Evolutionary conservation across 2,888 invertebrate genomes (phyloP), one percentile per base, ranked within the genome.

Genomic region (Phorcus lineatus): DNA sequence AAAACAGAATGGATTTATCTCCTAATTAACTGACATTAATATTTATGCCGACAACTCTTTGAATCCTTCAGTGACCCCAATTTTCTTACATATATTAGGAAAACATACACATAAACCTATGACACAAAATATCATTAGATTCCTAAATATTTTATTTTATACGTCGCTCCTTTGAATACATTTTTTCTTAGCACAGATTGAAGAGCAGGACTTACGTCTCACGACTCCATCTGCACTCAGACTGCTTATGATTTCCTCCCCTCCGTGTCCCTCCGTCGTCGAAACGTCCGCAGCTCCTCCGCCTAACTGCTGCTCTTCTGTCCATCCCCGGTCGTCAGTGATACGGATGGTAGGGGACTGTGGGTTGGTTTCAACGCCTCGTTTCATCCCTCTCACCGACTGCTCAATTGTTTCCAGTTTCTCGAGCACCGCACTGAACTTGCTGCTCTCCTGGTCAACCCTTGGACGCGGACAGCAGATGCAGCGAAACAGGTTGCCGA

Each of bases 401-500:
- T 55, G 77, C 67, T 77, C 84, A 31, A 83, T 79, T 57, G 24
- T 52, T 16, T 88, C 88, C 7, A 90, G 83, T 67, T 87, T 87
- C 47, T 85, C 86, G 31, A 89, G 74, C 24, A 90, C 84, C 81
- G 85, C 84, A 2, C 81, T 86, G 76, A 88, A 88, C 70, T 85
- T 86, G n/a, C 80, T 78, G 16, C n/a, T 19, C 7, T 31, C 54
- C 22, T 55, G 55, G 75, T 83, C 77, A 17, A 47, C 78, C 17
- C 70, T 40, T 3, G 80, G 78, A 6, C 52, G 53, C 0, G 90
- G 90, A 82, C 91, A 90, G 57, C 90, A 90, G 17, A 90, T 74
- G 80, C 91, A 91, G 9, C 83, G 83, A 82, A 88, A 90, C 6
- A 90, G 84, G 76, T 91, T 89, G 53, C 89, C 90, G 74, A 89